Base-by-base conservation (phyloP, 2,113 vertebrate species). In the Callopanchax toddi region DNA sequence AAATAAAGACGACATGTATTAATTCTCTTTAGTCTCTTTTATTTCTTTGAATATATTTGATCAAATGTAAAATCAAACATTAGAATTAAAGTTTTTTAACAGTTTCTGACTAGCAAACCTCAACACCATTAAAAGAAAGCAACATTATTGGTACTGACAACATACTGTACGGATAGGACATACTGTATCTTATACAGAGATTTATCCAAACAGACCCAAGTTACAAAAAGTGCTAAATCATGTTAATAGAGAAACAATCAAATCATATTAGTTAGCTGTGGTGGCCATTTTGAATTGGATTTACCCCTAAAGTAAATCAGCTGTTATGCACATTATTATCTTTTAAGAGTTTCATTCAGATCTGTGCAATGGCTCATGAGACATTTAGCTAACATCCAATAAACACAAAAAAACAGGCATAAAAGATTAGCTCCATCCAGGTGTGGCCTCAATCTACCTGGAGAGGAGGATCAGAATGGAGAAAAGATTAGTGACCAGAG, bases 81-180 rank as follows among this genome's bases (percentile, higher is more conserved):
- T 95, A 94, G 93, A 94, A 96, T 83, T 93, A 93, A 94, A 95
- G 94, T 97, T 97, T n/a, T n/a, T 93, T 93, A 95, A 97, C 95
- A 94, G 94, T 95, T 95, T 96, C 93, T 94, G 94, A 94, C 93
- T 95, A 96, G 93, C 95, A 96, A 98, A 98, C 93, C 92, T 96
- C 94, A 97, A 96, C 95, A 96, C 95, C 95, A 95, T 95, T 92
- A 96, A 98, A 98, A 93, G 94, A 96, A 95, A 93, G 94, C 92
- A 94, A 97, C 93, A 95, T 97, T 96, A 94, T 85, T 82, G 79
- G 82, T 86, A 95, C 94, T 95, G 95, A 94, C 94, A 95, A 95
- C 94, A 82, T 79, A 84, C 52, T 76, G 69, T 77, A 86, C 78
- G 94, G 50, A 60, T 93, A 92, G 94, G 94, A 97, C 95, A 96